A percentile compares a stretch with the other conserved stretches of the same genome.
Evolutionary conservation across 1,140 invertebrate species (phyloP).

Genomic region (Heliconius himera): DNA sequence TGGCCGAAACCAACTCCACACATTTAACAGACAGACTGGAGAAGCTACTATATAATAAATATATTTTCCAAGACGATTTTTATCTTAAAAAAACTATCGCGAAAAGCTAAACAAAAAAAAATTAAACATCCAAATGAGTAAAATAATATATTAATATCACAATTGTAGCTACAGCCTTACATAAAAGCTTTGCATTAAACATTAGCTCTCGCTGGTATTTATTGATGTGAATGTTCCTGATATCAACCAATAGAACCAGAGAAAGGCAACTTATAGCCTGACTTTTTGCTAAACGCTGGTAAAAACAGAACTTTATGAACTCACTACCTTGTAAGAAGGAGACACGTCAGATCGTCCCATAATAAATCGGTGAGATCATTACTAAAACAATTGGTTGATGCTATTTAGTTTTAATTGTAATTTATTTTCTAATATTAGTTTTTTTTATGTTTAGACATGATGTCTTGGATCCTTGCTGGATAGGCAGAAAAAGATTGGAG

Average conservation of each 20-base stretch:
- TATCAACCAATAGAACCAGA: constrained; percentile 36
- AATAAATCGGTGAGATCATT: constrained; percentile 14
- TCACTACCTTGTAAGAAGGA: constrained; percentile 31
- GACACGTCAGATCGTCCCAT: constrained; percentile 35
- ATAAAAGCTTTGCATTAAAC: constrained; percentile 42
- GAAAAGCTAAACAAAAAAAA: too few relatives aligned
- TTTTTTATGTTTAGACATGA: neutral
- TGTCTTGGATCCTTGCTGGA: neutral
- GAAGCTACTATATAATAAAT: too few relatives aligned
- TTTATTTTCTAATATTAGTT: constrained; percentile 12
- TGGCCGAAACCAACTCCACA: too few relatives aligned
- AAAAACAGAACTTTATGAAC: constrained; percentile 36
- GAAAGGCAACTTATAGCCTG: constrained; percentile 26
- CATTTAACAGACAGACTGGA: too few relatives aligned
- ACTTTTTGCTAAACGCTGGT: constrained; percentile 33
- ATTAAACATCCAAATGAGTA: neutral
- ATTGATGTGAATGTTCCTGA: constrained; percentile 45
- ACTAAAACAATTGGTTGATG: constrained; percentile 12
- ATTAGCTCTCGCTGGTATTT: constrained; percentile 49
- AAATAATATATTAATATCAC: neutral
- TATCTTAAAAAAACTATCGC: too few relatives aligned
- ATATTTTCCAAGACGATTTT: too few relatives aligned
- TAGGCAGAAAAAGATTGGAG: neutral
- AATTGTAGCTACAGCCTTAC: constrained; percentile 10
- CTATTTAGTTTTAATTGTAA: constrained; percentile 10